Evolutionary conservation across 2,797 vertebrate species (phyloP), one percentile per base, ranked within the genome.

Genomic region (Epinephelus awoara): DNA sequence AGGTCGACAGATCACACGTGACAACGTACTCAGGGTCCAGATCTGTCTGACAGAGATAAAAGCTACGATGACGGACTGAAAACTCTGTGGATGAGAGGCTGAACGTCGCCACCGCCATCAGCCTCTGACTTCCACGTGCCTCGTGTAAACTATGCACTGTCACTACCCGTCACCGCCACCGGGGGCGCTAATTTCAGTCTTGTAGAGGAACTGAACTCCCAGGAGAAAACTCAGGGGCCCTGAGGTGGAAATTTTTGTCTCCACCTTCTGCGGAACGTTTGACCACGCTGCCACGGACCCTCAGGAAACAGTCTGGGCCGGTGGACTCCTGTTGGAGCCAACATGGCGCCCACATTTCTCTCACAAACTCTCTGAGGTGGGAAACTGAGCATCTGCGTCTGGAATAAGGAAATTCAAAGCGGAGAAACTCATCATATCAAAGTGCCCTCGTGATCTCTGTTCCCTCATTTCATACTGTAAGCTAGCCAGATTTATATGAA

Each of bases 401-500:
- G 62, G 61, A 86, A 65, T 12, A 51, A 51, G 19, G 54, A 73
- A 58, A 73, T 9, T 74, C 17, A 57, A 72, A 80, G 68, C 29
- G 19, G 65, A 85, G 66, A 70, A 72, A 75, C 75, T 67, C 83
- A 72, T 85, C 68, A 69, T 70, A 77, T 76, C 75, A 72, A 77
- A 67, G 71, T 21, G 75, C 67, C 79, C 74, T 70, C 4, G 14
- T 78, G 51, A 77, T 72, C 81, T 76, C 55, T 66, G 29, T 54
- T 78, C 71, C 80, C 76, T 86, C 83, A 80, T 81, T 90, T 93
- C 91, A 93, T 87, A 90, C 89, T 92, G 90, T 93, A 94, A 94
- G 90, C 92, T 93, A 93, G 71, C 80, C 87, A 95, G 93, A 94
- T 92, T 92, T 92, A 91, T 93, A 93, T 91, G 82, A 88, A 84